Conservation (phyloP, 2,888 invertebrate species). For the Leuctra nigra region DNA sequence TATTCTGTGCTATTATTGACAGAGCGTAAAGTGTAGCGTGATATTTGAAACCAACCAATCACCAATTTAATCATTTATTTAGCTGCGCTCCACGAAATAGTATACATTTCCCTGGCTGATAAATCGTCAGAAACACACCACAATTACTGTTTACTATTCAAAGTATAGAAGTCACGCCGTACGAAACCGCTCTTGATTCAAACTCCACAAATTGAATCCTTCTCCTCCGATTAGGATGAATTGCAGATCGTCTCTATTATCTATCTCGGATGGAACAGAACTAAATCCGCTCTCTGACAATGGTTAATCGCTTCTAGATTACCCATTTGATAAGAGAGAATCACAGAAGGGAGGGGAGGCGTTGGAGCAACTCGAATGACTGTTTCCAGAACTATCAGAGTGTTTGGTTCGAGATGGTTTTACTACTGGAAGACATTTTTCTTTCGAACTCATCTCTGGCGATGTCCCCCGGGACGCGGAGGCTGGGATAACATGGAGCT, state of each 20-base stretch:
- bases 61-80: no score
- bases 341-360: neutral
- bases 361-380: neutral
- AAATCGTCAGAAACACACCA: no score
- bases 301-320: constrained; percentile 5
- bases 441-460: neutral
- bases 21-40: no score
- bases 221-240: neutral
- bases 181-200: no score
- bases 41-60: no score
- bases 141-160: no score
- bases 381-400: no score
- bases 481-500: no score
- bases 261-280: neutral
- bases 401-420: neutral
- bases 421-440: constrained; percentile 1
- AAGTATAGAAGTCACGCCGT: no score
- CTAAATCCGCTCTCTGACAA: neutral
- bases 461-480: neutral
- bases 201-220: constrained; percentile 1
- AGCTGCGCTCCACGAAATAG: no score
- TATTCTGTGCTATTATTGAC: no score
- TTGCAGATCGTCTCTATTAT: constrained; percentile 1
- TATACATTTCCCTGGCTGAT: no score
- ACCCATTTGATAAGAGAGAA: neutral